Conservation (phyloP, 2,113 vertebrate genomes). For the Sturnus vulgaris region DNA sequence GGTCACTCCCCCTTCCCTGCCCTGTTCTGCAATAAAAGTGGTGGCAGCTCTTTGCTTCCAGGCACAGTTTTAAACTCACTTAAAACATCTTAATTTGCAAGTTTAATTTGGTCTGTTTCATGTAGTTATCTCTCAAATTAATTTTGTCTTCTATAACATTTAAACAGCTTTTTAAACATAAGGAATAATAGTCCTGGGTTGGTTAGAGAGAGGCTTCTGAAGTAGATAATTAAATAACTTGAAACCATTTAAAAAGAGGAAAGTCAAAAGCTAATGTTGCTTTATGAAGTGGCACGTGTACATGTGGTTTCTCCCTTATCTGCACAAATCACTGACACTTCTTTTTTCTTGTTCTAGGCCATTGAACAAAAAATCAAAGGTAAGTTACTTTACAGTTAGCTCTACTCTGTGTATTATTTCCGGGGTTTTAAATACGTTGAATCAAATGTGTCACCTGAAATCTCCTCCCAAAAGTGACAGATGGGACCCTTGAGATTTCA, state of each 20-base stretch:
- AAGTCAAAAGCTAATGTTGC: conserved; percentile 1
- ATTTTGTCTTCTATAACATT: conserved; percentile 17
- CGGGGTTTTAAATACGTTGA: background rate
- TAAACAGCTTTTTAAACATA: conserved; percentile 16
- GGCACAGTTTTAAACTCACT: conserved; percentile 46
- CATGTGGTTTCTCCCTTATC: background rate
- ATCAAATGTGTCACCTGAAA: background rate
- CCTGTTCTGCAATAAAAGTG: background rate
- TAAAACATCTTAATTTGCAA: conserved; percentile 56
- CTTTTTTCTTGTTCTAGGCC: conserved; percentile 80
- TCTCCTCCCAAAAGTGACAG: background rate
- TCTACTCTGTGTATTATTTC: background rate
- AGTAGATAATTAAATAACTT: conserved; percentile 40
- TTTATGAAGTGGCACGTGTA: background rate
- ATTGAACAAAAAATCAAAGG: conserved; percentile 89
- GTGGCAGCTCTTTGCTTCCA: conserved; percentile 7
- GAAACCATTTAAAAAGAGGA: background rate
- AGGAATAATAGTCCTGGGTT: conserved; percentile 2
- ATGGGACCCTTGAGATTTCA: background rate
- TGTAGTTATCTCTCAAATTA: conserved; percentile 49
- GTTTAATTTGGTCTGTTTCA: conserved; percentile 41
- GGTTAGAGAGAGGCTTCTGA: background rate
- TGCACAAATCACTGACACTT: conserved; percentile 57
- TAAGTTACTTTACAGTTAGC: conserved; percentile 71
- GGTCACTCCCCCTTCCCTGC: background rate